These are phyloP conservation scores for Plagodis pulveraria DNA, from an alignment of 2,888 invertebrate species.

Conservation along the genomic window DNA sequence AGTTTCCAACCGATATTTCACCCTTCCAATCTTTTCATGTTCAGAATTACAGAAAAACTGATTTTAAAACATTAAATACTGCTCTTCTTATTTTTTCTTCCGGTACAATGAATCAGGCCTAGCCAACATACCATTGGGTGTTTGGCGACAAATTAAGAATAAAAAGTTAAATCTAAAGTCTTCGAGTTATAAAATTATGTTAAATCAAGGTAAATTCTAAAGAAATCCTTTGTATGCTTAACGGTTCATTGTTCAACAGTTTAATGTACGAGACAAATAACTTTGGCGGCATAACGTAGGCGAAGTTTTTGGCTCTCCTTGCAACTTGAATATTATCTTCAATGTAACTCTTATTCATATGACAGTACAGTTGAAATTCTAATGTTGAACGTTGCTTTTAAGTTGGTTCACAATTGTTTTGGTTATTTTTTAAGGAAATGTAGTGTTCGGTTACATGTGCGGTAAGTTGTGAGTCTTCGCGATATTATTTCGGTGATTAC, in stretches of 20 bases:
- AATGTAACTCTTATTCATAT: conserved; percentile 26
- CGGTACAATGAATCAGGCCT: no score
- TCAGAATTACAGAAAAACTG: no score
- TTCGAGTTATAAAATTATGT: neutral
- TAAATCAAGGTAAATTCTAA: conserved; percentile 12
- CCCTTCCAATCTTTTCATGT: no score
- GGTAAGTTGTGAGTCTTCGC: conserved; percentile 57
- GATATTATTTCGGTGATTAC: conserved; percentile 61
- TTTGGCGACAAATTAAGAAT: no score
- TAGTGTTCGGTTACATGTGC: conserved; percentile 69
- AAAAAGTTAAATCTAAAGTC: no score
- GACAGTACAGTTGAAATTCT: conserved; percentile 33
- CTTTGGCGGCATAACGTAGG: conserved; percentile 64
- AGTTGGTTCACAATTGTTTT: conserved; percentile 43
- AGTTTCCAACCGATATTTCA: no score
- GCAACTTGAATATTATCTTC: conserved; percentile 1
- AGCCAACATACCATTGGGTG: no score
- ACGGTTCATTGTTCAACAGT: conserved; percentile 73
- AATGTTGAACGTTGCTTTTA: conserved; percentile 7
- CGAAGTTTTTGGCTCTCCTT: conserved; percentile 53
- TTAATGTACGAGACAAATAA: conserved; percentile 73
- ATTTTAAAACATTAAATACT: no score
- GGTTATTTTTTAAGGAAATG: conserved; percentile 65
- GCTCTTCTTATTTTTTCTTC: no score
- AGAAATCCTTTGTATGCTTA: conserved; percentile 59